Evolutionary conservation across 92 coral and sea anemone genomes (phyloP), one percentile per base, ranked within the genome.

Genomic region (Bergia sp.): DNA sequence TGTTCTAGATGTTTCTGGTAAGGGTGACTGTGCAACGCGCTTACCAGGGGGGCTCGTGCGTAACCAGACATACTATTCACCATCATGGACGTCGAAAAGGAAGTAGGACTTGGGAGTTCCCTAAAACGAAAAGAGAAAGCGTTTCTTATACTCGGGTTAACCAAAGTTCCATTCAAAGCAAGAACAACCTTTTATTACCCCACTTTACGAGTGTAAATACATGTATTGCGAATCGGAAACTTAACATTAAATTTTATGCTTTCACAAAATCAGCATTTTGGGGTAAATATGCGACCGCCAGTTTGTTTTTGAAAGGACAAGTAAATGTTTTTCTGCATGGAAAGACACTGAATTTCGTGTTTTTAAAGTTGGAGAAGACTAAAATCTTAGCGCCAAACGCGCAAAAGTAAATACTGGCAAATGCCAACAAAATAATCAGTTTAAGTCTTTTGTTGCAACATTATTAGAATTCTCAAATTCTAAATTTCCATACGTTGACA

Each of bases 31-130:
- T 44, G 75, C 36, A 84, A 49, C 66, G 87, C 55, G 86, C 95
- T 71, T 95, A 95, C 98, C 95, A 95, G 49, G 1, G 95, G 91
- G 9, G 96, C 45, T 87, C 98, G 85, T 57, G 96, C 96, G 76
- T 91, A 95, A n/a, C 94, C 96, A 15, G 94, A 79, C 92, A 93
- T 93, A 66, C 91, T 92, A 66, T 88, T 90, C 11, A 94, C 93
- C 94, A 95, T 93, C 61, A 89, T 91, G 4, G 94, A 89, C 12
- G 92, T 76, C 8, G 93, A 93, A 87, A 91, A 93, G 38, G 95
- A 91, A 2, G 93, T 89, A 9, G 95, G 94, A 75, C 94, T 93
- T 6, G 95, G 86, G 3, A 89, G 92, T 37, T 93, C 95, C 90
- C 95, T 93, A 57, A 37, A 92, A 80, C 40, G 42, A 37, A 67